Evolutionary conservation across 2,888 invertebrate genomes (phyloP), one percentile per base, ranked within the genome.

Genomic region (Pristionchus maxplancki): DNA sequence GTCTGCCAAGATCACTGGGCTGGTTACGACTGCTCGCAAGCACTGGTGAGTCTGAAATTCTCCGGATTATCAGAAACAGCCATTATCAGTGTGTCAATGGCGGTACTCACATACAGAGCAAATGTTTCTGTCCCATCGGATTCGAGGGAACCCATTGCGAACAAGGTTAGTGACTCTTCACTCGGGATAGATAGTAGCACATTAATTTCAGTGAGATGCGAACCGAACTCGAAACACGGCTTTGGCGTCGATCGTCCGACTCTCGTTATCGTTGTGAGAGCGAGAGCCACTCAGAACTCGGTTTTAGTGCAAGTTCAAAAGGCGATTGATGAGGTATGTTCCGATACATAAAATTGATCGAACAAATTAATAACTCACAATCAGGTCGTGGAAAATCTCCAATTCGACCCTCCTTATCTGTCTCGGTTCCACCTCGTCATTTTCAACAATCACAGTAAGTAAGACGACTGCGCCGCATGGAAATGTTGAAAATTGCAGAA

Each of bases 361-460:
- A n/a, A n/a, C n/a, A n/a, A n/a, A n/a, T n/a, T n/a, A n/a, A n/a
- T n/a, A n/a, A n/a, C n/a, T n/a, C n/a, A n/a, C n/a, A n/a, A n/a
- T 6, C 17, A 88, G 3, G 87, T 91, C 24, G 85, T 90, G 17
- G 83, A 89, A 24, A 28, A 86, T 31, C 87, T 91, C 13, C 44
- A 88, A 34, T 90, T 91, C 85, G 92, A 92, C 48, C 88, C 92
- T 28, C 88, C 88, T 15, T 93, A 93, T 84, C 88, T 93, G 74
- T 82, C 88, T 37, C 90, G 90, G 62, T 93, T 90, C 88, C 90
- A 90, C 44, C 89, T 92, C 44, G 92, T 93, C 50, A 88, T 91
- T 20, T 93, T 92, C 90, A 92, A 92, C 89, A 90, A 91, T 87
- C 89, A 92, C 53, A 81, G 92, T 92, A 44, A 89, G 90, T n/a